Conservation (phyloP, 1,140 invertebrate genomes). For the Mycetomoellerius zeteki region DNA sequence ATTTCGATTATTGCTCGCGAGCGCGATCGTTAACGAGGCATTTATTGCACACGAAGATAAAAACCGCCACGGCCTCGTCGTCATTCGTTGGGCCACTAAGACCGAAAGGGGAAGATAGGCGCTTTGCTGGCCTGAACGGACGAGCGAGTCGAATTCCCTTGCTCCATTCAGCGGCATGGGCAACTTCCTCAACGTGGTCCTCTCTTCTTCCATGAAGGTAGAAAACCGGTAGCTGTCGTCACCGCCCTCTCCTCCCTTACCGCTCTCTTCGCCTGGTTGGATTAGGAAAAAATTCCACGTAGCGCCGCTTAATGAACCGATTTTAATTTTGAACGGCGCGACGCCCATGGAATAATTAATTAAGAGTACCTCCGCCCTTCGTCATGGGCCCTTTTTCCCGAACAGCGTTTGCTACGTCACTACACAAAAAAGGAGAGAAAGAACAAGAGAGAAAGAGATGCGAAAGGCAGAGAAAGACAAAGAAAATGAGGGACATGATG, state of each 20-base stretch:
- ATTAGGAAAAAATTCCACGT: constrained; percentile 75
- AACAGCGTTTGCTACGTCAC: neutral
- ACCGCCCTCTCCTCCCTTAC: neutral
- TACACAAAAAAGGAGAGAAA: neutral
- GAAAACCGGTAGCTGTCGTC: constrained; percentile 60
- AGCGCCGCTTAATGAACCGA: constrained; percentile 76
- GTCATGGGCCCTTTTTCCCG: constrained; percentile 29
- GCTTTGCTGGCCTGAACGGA: constrained; percentile 18
- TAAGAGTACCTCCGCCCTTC: constrained; percentile 55
- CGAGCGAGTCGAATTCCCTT: constrained; percentile 43
- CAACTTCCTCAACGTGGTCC: constrained; percentile 5
- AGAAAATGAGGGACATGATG: constrained; percentile 23
- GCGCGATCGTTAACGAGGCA: constrained; percentile 60
- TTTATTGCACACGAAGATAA: constrained; percentile 45
- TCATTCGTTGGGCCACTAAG: constrained; percentile 46
- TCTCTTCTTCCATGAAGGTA: constrained; percentile 30
- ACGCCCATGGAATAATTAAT: constrained; percentile 79
- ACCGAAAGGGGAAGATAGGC: constrained; percentile 17
- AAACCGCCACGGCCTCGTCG: constrained; percentile 22
- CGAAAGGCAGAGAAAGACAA: constrained; percentile 23
- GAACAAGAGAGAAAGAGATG: neutral
- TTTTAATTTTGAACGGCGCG: constrained; percentile 76
- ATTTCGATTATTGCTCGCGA: constrained; percentile 55
- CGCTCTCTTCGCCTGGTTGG: neutral
- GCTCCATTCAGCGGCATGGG: neutral